Evolutionary conservation across 2,888 invertebrate species (phyloP), one percentile per base, ranked within the genome.

Genomic region (Apomyelois bistriatella): DNA sequence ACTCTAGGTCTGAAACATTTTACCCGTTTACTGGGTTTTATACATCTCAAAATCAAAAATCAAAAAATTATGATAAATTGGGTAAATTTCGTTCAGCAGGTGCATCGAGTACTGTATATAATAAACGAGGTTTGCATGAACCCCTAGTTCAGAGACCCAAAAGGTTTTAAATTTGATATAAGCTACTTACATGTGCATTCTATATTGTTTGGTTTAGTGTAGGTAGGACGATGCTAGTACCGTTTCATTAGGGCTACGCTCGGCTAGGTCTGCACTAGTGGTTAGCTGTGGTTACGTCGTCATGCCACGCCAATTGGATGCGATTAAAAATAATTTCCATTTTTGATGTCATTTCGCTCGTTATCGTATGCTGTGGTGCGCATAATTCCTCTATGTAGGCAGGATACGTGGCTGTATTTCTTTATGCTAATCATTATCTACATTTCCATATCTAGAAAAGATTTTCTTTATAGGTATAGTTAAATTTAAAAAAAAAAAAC

Each of bases 261-360:
- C 72, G 81, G 87, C 70, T 75, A 74, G 63, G 68, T 58, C 46
- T 65, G 66, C 68, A 65, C 72, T 76, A 59, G 78, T 82, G 71
- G 79, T 82, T 78, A 78, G 69, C 66, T 58, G 61, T 57, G 52
- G 52, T 52, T 52, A 43, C 73, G 71, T 74, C 76, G 73, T 72
- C 73, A 74, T 69, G 70, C 65, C 65, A 80, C 79, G 82, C 78
- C 86, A 90, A 89, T 88, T 89, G 86, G 78, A 70, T 62, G 71
- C 82, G 86, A 89, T 89, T 89, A 88, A 88, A 89, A 88, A 83
- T 86, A 88, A 89, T 89, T 90, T 87, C 76, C 87, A 85, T 86
- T 85, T 85, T 85, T 82, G 82, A 82, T 90, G 90, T 89, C 89
- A 89, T 85, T 88, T 82, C 76, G 77, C 75, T 76, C 53, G 76